Base-by-base conservation (phyloP, 2,113 vertebrate genomes). In the Panurus biarmicus region DNA sequence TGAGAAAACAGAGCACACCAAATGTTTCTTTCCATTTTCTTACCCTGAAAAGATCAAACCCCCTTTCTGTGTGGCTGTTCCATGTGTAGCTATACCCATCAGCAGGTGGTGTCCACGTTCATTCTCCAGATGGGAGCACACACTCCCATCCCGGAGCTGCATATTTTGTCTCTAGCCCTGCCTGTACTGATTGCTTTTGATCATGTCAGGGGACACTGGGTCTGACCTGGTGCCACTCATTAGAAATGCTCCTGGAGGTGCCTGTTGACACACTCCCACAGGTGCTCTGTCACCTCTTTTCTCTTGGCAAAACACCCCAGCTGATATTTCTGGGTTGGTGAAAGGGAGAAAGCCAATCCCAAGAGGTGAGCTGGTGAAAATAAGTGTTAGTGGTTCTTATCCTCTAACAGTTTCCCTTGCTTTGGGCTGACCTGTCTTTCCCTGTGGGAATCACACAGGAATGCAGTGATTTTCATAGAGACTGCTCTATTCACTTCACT, bases 401-500 rank as follows among this genome's bases (percentile, higher is more conserved):
- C 20, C 54, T 69, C 18, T 10, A 8, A 31, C 22, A 20, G 28
- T 36, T 83, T 35, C 5, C 6, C 31, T 61, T 23, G 17, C 7
- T 40, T 58, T 73, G 61, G 29, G 16, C 36, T 72, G 74, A 53
- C 28, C 40, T 17, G 5, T 24, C 58, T 35, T 54, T 66, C 23
- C 38, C 33, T 3, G 0, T 47, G 38, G 53, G 24, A 61, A 42
- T n/a, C 2, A 0, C 77, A 18, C 28, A 57, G 70, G 47, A 65
- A 25, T 12, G 31, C 31, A 38, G 38, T 28, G 40, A 42, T 53
- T 73, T 79, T 3, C 4, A 1, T 1, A 26, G 64, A 1, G 3
- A 18, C 18, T 1, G 40, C 45, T 58, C 29, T 2, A 0, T 42
- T 78, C 8, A 3, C 47, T 45, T n/a, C 24, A 7, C 14, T 5